Percentiles rank a stretch among this genome's conserved stretches.
Conservation (phyloP, 2,888 invertebrate genomes). For the Coelopa pilipes region DNA sequence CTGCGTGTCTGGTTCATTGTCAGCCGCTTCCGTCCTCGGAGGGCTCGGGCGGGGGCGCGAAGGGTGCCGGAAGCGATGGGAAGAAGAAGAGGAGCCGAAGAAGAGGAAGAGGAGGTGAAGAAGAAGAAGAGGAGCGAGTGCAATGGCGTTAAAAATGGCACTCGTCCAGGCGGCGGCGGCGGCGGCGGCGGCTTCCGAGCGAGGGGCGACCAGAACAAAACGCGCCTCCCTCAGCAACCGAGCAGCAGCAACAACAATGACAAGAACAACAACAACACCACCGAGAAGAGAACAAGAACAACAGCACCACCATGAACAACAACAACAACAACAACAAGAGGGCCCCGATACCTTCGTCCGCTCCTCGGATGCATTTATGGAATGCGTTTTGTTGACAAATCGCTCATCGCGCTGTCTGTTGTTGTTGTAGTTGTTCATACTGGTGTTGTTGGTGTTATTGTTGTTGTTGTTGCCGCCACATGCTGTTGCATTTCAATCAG, state of each 20-base stretch:
- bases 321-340: constrained; percentile 5
- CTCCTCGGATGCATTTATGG: constrained; percentile 28
- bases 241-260: background rate
- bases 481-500: constrained; percentile 21
- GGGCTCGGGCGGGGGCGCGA: too few species aligned
- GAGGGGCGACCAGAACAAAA: background rate
- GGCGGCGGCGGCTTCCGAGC: background rate
- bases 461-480: background rate
- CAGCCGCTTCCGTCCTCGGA: too few species aligned
- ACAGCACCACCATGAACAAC: background rate
- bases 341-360: background rate
- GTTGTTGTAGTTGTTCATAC: background rate
- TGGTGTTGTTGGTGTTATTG: background rate
- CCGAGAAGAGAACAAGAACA: background rate
- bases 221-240: background rate
- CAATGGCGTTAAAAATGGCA: constrained; percentile 15
- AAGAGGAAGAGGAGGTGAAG: background rate
- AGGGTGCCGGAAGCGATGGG: too few species aligned
- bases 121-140: constrained; percentile 3
- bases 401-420: constrained; percentile 27
- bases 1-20: too few species aligned
- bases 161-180: constrained; percentile 8
- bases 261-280: background rate
- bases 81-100: too few species aligned
- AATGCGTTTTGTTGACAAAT: constrained; percentile 29